Conservation (phyloP, 2,888 invertebrate species). For the Geotrupes spiniger region DNA sequence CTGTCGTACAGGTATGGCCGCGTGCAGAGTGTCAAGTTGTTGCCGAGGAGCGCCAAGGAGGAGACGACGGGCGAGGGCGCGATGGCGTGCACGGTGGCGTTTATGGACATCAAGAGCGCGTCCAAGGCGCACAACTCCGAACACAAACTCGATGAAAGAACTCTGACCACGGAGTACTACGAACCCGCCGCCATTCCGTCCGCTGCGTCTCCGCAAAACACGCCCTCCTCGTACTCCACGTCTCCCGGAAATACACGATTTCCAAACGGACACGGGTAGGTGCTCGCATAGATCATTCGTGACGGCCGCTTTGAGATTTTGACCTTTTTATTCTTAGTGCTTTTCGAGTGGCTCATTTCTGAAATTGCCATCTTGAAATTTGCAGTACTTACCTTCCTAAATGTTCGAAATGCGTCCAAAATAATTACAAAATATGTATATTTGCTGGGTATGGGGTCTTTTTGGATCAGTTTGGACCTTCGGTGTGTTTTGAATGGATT, state of each 20-base stretch:
- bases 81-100: slow-evolving; percentile 86
- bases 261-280: slow-evolving; percentile 57
- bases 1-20: slow-evolving; percentile 83
- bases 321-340: no score
- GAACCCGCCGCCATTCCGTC: slow-evolving; percentile 77
- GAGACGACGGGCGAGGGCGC: slow-evolving; percentile 60
- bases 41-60: slow-evolving; percentile 59
- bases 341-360: no score
- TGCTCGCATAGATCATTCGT: no score
- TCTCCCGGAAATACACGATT: slow-evolving; percentile 56
- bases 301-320: no score
- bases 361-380: no score
- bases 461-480: no score
- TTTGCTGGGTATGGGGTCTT: no score
- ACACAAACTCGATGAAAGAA: slow-evolving; percentile 83
- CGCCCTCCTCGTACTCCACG: slow-evolving; percentile 59
- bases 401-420: no score
- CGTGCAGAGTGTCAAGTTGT: slow-evolving; percentile 94
- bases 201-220: slow-evolving; percentile 49
- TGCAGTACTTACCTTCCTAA: no score
- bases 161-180: slow-evolving; percentile 88
- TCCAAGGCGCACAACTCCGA: slow-evolving; percentile 88
- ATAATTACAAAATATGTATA: no score
- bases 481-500: no score
- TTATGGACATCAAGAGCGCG: slow-evolving; percentile 96